Evolutionary conservation across 2,113 vertebrate species (phyloP).

Genomic region (Empidonax alnorum): DNA sequence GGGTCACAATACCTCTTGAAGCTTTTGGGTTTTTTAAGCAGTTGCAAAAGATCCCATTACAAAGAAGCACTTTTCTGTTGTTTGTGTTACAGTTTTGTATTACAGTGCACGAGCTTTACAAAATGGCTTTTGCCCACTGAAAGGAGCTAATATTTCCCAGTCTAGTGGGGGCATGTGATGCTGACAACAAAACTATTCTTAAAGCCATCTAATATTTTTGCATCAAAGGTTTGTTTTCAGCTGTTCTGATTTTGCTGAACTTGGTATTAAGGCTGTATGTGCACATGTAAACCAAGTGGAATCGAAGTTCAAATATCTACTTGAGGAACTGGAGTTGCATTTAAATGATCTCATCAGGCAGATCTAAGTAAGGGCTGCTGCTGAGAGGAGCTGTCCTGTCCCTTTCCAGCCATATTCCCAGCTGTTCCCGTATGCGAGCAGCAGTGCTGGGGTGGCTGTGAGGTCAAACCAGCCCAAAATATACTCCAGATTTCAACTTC

Average conservation of each 20-base stretch:
- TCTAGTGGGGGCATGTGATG: neutral
- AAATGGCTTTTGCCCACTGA: neutral
- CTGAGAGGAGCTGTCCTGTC: neutral
- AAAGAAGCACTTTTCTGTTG: neutral
- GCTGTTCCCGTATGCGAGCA: neutral
- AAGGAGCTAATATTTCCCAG: neutral
- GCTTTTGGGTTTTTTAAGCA: neutral
- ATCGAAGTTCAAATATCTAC: neutral
- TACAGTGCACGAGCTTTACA: neutral
- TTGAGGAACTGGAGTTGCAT: neutral
- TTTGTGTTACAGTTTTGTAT: neutral
- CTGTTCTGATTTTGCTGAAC: neutral
- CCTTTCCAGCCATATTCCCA: neutral
- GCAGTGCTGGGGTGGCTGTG: neutral
- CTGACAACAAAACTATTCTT: neutral
- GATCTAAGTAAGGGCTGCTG: neutral
- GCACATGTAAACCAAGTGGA: neutral
- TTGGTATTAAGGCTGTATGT: neutral
- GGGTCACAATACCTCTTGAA: neutral
- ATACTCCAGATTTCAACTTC: neutral
- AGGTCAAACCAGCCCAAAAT: neutral
- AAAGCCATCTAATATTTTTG: neutral
- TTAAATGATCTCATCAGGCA: neutral
- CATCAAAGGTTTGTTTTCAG: neutral
- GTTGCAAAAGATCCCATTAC: neutral